Conservation (phyloP, 2,797 vertebrate species). For the Phylloscopus collybita region DNA sequence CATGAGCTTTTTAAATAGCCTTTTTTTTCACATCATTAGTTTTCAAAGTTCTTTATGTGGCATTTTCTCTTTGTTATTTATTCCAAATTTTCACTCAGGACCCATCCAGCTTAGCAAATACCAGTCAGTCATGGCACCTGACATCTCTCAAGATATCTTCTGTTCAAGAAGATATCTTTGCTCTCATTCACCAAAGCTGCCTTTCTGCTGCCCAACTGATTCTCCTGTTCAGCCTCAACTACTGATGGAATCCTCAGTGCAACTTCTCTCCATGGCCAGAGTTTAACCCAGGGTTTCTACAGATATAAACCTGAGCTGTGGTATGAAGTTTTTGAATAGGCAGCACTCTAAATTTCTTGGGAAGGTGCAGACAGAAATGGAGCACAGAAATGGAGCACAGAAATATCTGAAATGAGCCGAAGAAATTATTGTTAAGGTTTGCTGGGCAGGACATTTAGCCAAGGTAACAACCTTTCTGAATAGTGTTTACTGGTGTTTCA, state of each 20-base stretch:
- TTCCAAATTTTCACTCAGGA: not conserved
- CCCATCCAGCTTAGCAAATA: not conserved
- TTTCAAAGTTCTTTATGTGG: not conserved
- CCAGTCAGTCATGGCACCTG: not conserved
- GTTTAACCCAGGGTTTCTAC: not conserved
- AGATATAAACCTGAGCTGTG: fast-evolving
- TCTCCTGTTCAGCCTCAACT: not conserved
- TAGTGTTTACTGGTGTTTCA: not conserved
- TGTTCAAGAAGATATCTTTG: not conserved
- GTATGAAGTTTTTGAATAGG: not conserved
- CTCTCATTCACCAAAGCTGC: not conserved
- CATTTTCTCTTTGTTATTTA: not conserved
- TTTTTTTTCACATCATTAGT: fast-evolving
- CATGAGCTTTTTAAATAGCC: not conserved
- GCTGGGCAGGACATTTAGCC: not conserved
- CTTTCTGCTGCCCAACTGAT: not conserved
- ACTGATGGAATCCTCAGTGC: not conserved
- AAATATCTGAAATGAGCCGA: not conserved
- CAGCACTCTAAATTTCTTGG: not conserved
- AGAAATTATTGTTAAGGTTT: not conserved
- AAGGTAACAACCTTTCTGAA: not conserved
- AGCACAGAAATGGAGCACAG: not conserved
- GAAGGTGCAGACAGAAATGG: not conserved
- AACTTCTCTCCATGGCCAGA: not conserved
- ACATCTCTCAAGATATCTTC: not conserved